A percentile compares a stretch with the other conserved stretches of the same genome.
Evolutionary conservation across 2,797 vertebrate genomes (phyloP).

Genomic region (Periparus ater): DNA sequence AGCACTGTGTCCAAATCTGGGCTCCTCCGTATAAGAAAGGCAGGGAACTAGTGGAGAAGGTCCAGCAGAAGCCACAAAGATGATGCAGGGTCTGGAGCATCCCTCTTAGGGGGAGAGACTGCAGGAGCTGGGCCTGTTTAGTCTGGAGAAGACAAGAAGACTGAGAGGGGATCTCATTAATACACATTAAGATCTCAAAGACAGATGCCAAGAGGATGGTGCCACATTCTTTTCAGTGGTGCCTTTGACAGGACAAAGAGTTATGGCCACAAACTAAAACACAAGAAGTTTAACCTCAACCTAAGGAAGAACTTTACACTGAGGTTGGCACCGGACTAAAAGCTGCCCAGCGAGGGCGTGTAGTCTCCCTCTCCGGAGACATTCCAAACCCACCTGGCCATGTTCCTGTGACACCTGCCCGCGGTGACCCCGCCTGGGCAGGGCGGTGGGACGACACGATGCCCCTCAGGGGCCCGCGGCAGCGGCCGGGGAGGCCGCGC

Average conservation of each 20-base stretch:
- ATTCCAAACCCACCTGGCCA: background rate
- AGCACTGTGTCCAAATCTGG: background rate
- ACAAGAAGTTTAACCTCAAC: background rate
- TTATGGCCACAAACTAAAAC: background rate
- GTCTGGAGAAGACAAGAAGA: too few relatives aligned
- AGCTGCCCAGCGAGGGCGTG: background rate
- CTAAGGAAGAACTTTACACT: background rate
- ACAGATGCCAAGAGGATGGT: too few relatives aligned
- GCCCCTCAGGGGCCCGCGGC: fast-evolving
- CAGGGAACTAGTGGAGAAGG: background rate
- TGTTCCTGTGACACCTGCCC: background rate
- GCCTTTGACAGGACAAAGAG: background rate
- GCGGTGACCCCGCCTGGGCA: background rate
- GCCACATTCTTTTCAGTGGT: background rate
- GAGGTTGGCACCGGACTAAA: background rate
- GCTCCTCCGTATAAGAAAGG: background rate
- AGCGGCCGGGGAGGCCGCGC: background rate
- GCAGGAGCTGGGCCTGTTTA: fast-evolving
- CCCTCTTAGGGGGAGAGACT: background rate
- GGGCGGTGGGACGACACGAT: fast-evolving
- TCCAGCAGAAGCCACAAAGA: background rate
- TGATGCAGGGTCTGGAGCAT: background rate
- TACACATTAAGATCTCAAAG: background rate
- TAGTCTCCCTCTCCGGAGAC: background rate
- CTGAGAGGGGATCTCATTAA: background rate